phyloP scores from a whole-genome alignment of 2,888 invertebrate species.

The Aleiodes alternator region DNA sequence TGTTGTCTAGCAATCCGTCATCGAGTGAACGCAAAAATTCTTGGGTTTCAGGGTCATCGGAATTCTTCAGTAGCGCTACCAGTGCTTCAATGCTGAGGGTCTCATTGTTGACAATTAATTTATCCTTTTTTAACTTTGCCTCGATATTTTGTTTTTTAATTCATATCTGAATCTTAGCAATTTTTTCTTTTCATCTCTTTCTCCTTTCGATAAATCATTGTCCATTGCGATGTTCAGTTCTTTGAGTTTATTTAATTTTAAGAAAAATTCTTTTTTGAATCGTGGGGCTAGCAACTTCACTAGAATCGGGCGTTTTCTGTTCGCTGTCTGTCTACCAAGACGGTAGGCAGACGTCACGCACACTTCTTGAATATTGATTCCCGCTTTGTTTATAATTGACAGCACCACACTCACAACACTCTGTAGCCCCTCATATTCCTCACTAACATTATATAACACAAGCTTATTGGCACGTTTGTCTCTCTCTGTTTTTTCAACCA shows the following conservation, averaged over 20 bases:
- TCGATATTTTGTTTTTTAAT: background rate
- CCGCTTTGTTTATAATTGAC: conserved; percentile 11
- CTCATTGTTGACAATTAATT: background rate
- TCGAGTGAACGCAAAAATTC: background rate
- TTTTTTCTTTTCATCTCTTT: conserved; percentile 22
- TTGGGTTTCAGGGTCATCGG: background rate
- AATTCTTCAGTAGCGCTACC: background rate
- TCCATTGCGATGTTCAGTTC: conserved; percentile 11
- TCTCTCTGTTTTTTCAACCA: background rate
- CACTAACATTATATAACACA: too few species aligned
- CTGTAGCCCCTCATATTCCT: too few species aligned
- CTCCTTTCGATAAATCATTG: conserved; percentile 12
- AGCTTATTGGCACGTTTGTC: conserved; percentile 1
- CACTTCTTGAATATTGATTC: conserved; percentile 10
- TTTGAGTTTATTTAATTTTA: conserved; percentile 14
- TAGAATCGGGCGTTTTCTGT: conserved; percentile 14
- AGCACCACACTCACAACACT: background rate
- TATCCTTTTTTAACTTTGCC: background rate
- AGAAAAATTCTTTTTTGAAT: conserved; percentile 23
- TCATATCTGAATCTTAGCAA: conserved; percentile 22
- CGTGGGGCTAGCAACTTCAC: conserved; percentile 9
- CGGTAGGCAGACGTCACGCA: conserved; percentile 6
- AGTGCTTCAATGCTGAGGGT: background rate
- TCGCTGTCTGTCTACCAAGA: background rate
- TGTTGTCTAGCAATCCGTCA: background rate